Conservation (phyloP, 1,140 invertebrate species). For the Aphelenchoides avenae region DNA sequence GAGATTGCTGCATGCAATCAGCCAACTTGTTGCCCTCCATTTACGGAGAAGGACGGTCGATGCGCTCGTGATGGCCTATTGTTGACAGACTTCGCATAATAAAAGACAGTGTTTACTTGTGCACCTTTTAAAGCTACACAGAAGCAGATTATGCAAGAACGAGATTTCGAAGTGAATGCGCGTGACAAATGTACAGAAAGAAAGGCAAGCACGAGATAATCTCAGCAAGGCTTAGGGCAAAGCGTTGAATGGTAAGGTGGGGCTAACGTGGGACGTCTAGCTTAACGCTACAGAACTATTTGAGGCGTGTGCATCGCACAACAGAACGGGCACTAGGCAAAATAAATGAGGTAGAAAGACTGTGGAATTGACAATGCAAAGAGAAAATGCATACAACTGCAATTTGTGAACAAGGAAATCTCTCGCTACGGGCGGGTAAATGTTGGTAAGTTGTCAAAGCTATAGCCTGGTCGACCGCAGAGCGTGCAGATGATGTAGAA, state of each 20-base stretch:
- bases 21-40: slow-evolving; percentile 53
- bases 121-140: slow-evolving; percentile 2
- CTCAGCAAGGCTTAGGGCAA: too few species aligned
- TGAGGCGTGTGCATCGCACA: slow-evolving; percentile 5
- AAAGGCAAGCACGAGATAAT: too few species aligned
- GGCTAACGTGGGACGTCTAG: too few species aligned
- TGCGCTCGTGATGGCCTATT: slow-evolving; percentile 35
- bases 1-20: slow-evolving; percentile 42
- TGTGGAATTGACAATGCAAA: slow-evolving; percentile 6
- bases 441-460: slow-evolving; percentile 46
- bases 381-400: neutral
- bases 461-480: slow-evolving; percentile 35
- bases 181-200: slow-evolving; percentile 5
- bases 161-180: neutral
- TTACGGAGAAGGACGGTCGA: slow-evolving; percentile 38
- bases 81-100: slow-evolving; percentile 30
- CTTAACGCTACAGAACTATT: slow-evolving; percentile 7
- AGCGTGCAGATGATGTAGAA: slow-evolving; percentile 38
- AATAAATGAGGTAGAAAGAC: too few species aligned
- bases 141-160: slow-evolving; percentile 1
- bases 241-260: too few species aligned
- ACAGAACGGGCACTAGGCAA: slow-evolving; percentile 3
- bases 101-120: slow-evolving; percentile 2
- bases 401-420: neutral
- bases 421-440: slow-evolving; percentile 24